Evolutionary conservation across 2,113 vertebrate genomes (phyloP), one percentile per base, ranked within the genome.

Genomic region (Nycticryphes semicollaris): DNA sequence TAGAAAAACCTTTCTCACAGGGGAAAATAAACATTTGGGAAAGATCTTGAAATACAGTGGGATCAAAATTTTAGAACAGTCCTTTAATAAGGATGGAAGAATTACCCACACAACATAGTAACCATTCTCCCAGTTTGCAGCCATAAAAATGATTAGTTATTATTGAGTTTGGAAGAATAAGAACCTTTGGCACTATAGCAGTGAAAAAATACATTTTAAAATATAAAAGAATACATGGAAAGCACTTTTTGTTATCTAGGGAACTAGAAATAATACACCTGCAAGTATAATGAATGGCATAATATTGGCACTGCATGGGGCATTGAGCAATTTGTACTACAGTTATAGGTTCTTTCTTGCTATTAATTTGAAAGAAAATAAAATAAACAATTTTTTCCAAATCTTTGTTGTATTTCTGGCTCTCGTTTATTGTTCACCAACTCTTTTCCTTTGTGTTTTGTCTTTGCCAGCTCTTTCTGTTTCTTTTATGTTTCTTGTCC

Each of bases 241-340:
- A 97, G 87, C 59, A 79, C 69, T 94, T 94, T 95, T 93, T 97
- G 96, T 97, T 89, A 97, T 96, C 97, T 94, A 56, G 96, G 97
- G 93, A 97, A 88, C 96, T 97, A 98, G 97, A 98, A 98, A 98
- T 97, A 98, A 98, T 98, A 98, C 98, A 98, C 98, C 97, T 98
- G 98, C 96, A 97, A 95, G 81, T 89, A 97, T 97, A 98, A 98
- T 96, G 96, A 97, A 96, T 97, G 97, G 97, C 97, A 97, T 96
- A 97, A 97, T 97, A 95, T 96, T 98, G 98, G 97, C 97, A 97
- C 93, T 50, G 56, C 68, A 93, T 95, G 96, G 90, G 97, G 94
- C 97, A 97, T 31, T 97, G 94, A 97, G 93, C 96, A 98, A 98
- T 97, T 97, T 97, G 94, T 85, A 68, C 87, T 82, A 85, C 72